phyloP scores from a whole-genome alignment of 2,888 invertebrate species.

The Acrobasis repandana region DNA sequence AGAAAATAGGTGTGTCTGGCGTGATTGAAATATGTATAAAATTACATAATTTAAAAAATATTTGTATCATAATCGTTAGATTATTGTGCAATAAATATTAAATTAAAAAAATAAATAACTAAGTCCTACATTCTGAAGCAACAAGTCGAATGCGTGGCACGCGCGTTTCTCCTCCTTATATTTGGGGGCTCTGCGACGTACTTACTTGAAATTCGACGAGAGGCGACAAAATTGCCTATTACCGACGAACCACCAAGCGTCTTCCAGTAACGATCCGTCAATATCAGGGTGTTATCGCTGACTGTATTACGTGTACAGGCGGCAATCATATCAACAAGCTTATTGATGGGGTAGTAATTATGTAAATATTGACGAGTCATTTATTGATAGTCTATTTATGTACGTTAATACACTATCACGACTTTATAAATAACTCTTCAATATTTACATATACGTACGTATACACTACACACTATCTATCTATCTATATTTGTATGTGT shows the following conservation, averaged over 20 bases:
- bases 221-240: conserved; percentile 4
- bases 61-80: too few relatives aligned
- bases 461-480: too few relatives aligned
- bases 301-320: background rate
- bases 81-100: too few relatives aligned
- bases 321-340: conserved; percentile 5
- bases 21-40: too few relatives aligned
- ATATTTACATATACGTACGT: too few relatives aligned
- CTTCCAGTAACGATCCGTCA: conserved; percentile 9
- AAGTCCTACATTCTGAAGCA: background rate
- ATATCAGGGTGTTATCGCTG: conserved; percentile 7
- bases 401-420: too few relatives aligned
- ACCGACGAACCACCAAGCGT: background rate
- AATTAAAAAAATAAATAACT: too few relatives aligned
- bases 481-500: too few relatives aligned
- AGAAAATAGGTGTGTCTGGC: too few relatives aligned
- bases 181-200: background rate
- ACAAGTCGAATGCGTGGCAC: conserved; percentile 2
- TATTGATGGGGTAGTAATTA: conserved; percentile 1
- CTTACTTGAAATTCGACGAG: conserved; percentile 10
- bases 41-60: too few relatives aligned
- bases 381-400: too few relatives aligned
- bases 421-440: too few relatives aligned
- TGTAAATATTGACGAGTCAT: background rate
- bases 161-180: background rate